Evolutionary conservation across 2,888 invertebrate genomes (phyloP).

Genomic region (Dascillus cervinus): DNA sequence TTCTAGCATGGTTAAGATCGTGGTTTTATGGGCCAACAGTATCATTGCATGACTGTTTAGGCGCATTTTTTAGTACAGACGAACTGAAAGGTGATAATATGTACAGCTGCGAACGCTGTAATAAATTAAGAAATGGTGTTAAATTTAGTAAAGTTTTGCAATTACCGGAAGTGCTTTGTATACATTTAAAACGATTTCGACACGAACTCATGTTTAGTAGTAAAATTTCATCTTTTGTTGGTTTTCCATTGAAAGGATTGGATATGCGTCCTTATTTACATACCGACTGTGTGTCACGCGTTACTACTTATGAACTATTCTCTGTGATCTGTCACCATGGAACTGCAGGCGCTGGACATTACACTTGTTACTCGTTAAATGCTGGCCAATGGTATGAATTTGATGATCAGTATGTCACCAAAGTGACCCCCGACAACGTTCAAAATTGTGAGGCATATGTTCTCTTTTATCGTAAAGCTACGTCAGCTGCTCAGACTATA

Average conservation of each 20-base stretch:
- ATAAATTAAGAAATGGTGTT: slow-evolving; percentile 89
- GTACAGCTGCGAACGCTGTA: slow-evolving; percentile 94
- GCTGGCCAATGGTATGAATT: slow-evolving; percentile 87
- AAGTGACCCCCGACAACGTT: slow-evolving; percentile 69
- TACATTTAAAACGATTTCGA: slow-evolving; percentile 94
- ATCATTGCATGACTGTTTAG: slow-evolving; percentile 88
- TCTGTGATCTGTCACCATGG: slow-evolving; percentile 96
- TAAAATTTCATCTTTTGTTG: slow-evolving; percentile 86
- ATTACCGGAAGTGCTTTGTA: slow-evolving; percentile 88
- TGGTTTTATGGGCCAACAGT: slow-evolving; percentile 94
- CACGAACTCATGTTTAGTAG: slow-evolving; percentile 94
- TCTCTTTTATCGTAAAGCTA: slow-evolving; percentile 72
- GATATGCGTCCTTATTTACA: slow-evolving; percentile 91
- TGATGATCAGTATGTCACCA: slow-evolving; percentile 87
- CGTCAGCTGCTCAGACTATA: slow-evolving; percentile 21
- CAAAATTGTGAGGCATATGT: slow-evolving; percentile 91
- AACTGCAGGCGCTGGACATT: slow-evolving; percentile 94
- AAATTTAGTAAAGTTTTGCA: slow-evolving; percentile 74
- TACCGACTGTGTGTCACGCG: slow-evolving; percentile 72
- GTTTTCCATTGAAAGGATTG: slow-evolving; percentile 85
- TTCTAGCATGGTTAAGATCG: slow-evolving; percentile 77
- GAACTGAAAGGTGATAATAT: slow-evolving; percentile 98
- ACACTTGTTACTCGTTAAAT: slow-evolving; percentile 87
- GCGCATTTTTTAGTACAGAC: slow-evolving; percentile 97
- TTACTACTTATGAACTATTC: slow-evolving; percentile 77